Conservation (phyloP, 2,797 vertebrate genomes). For the Orientallactaga sibirica region DNA sequence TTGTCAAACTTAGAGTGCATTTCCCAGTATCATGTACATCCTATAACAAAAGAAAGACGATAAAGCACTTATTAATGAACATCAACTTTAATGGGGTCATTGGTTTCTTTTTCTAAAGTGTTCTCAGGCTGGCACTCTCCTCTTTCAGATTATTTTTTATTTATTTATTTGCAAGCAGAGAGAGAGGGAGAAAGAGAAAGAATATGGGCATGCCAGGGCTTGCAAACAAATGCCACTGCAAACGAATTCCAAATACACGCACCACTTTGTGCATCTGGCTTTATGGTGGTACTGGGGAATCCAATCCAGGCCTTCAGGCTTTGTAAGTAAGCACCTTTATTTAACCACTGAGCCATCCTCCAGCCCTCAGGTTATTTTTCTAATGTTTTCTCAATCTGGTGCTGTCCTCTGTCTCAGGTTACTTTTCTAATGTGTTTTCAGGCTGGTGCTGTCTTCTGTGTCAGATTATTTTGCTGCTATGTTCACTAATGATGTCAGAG, state of each 20-base stretch:
- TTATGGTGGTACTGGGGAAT: no score
- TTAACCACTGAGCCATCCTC: no score
- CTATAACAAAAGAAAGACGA: constrained; percentile 65
- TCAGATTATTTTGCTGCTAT: constrained; percentile 99
- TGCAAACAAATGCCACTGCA: no score
- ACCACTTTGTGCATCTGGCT: no score
- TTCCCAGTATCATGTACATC: constrained; percentile 67
- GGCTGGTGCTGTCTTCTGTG: constrained; percentile 97
- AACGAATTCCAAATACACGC: no score
- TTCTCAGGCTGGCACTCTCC: constrained; percentile 94
- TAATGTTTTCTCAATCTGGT: constrained; percentile 90
- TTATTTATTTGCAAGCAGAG: no score
- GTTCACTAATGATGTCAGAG: constrained; percentile 98
- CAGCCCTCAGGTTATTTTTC: no score
- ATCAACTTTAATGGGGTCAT: constrained; percentile 57
- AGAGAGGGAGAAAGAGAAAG: no score
- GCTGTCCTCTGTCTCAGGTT: constrained; percentile 98
- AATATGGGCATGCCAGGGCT: no score
- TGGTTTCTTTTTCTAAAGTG: constrained; percentile 44
- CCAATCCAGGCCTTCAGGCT: no score
- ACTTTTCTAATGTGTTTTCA: constrained; percentile 88
- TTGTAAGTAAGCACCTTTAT: no score
- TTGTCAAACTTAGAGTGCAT: constrained; percentile 79
- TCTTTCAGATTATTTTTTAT: constrained; percentile 96
- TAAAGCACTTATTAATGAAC: constrained; percentile 75